A percentile compares a stretch with the other conserved stretches of the same genome.
Conservation (phyloP, 2,797 vertebrate species). For the Sebastes goodei region DNA sequence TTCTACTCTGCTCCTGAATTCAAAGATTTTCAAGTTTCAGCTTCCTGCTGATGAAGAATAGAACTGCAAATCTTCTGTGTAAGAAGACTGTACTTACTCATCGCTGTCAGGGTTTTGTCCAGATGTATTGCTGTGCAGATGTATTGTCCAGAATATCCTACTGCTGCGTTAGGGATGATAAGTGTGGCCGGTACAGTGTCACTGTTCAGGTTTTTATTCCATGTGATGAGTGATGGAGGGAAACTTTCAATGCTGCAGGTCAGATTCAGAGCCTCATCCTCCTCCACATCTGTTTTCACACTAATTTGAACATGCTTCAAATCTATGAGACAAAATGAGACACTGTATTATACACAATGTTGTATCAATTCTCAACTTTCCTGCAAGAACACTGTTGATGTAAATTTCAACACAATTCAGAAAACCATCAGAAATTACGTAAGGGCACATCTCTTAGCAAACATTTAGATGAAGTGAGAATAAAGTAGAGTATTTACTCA, state of each 20-base stretch:
- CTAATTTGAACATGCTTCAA: neutral
- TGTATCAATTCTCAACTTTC: neutral
- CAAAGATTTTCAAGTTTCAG: too few species aligned
- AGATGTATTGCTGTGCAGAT: neutral
- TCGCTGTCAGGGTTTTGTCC: too few species aligned
- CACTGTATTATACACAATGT: neutral
- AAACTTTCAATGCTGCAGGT: neutral
- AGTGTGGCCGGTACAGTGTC: neutral
- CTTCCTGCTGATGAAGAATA: too few species aligned
- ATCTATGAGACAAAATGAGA: neutral
- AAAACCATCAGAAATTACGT: neutral
- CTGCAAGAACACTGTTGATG: neutral
- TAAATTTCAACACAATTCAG: neutral
- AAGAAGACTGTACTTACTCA: too few species aligned
- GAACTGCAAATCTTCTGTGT: too few species aligned
- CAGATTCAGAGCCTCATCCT: neutral
- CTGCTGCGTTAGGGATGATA: neutral
- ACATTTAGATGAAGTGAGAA: neutral
- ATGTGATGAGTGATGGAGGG: neutral
- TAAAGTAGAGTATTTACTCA: slow-evolving; percentile 42
- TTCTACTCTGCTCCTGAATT: too few species aligned
- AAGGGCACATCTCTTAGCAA: neutral
- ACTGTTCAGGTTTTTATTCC: neutral
- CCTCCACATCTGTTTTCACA: neutral
- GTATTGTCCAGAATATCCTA: neutral